A percentile compares a stretch with the other conserved stretches of the same genome.
Evolutionary conservation across 2,888 invertebrate species (phyloP).

Genomic region (Syrista parreyssii): DNA sequence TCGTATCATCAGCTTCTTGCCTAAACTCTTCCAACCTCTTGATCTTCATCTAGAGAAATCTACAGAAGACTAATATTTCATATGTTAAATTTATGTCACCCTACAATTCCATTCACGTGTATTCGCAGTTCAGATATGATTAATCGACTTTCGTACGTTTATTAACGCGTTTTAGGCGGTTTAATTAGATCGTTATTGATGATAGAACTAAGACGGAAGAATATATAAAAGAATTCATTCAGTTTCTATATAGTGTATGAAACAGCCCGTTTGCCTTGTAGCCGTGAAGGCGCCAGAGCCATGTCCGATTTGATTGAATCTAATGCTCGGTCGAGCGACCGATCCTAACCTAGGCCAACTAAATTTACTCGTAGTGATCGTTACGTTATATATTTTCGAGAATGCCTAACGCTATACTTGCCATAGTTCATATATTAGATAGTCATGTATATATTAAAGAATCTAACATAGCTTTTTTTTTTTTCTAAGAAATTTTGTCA

Average conservation of each 20-base stretch:
- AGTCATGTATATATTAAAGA: too few relatives aligned
- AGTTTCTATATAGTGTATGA: not conserved
- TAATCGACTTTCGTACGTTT: not conserved
- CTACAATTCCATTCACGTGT: not conserved
- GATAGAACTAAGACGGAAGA: not conserved
- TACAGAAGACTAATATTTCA: not conserved
- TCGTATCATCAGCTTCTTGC: conserved; percentile 1
- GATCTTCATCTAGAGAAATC: not conserved
- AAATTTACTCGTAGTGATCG: not conserved
- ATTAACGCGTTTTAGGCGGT: not conserved
- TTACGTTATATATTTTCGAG: not conserved
- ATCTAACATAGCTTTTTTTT: not conserved
- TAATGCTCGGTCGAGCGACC: not conserved
- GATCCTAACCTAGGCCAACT: not conserved
- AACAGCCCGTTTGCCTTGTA: not conserved
- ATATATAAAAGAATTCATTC: not conserved
- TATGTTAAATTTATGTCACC: not conserved
- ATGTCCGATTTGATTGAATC: not conserved
- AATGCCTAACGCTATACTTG: not conserved
- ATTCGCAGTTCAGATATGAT: not conserved
- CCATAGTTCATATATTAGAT: not conserved
- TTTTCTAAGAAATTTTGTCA: not conserved
- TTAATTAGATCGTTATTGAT: not conserved
- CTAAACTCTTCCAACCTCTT: not conserved
- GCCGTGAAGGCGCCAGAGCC: not conserved